phyloP scores from a whole-genome alignment of 2,888 invertebrate genomes.

The Panzeria rudis region DNA sequence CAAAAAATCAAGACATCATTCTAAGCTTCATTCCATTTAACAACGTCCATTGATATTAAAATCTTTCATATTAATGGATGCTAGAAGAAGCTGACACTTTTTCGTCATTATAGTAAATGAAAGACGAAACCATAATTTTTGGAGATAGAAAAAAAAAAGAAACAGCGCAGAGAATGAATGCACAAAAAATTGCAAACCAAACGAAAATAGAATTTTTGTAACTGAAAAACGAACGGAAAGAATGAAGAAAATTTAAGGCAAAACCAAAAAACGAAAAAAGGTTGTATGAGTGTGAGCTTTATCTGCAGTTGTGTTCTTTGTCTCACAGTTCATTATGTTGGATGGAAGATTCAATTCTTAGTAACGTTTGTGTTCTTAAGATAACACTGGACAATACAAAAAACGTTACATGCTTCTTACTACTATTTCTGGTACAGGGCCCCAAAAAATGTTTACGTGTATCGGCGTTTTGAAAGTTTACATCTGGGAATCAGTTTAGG shows the following conservation, averaged over 20 bases:
- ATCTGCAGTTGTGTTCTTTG: slow-evolving; percentile 50
- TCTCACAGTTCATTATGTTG: background rate
- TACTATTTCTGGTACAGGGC: too few species aligned
- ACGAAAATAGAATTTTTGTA: slow-evolving; percentile 36
- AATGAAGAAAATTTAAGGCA: slow-evolving; percentile 53
- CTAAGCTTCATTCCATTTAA: slow-evolving; percentile 70
- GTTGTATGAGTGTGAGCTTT: slow-evolving; percentile 58
- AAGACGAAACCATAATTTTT: slow-evolving; percentile 74
- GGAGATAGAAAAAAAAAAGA: slow-evolving; percentile 4
- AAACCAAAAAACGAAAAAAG: slow-evolving; percentile 19
- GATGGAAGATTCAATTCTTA: background rate
- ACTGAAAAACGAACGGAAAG: slow-evolving; percentile 51
- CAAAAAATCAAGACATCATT: slow-evolving; percentile 55
- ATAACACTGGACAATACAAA: too few species aligned
- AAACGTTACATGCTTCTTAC: too few species aligned
- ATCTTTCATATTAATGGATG: slow-evolving; percentile 74
- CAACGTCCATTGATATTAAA: slow-evolving; percentile 74
- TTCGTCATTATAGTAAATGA: slow-evolving; percentile 81
- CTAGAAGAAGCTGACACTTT: slow-evolving; percentile 81
- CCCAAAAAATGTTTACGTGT: too few species aligned
- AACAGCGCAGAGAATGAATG: slow-evolving; percentile 71
- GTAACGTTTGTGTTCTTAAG: background rate
- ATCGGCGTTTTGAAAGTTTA: too few species aligned
- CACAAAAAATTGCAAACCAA: slow-evolving; percentile 56
- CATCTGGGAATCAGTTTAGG: too few species aligned